Evolutionary conservation across 2,113 vertebrate species (phyloP).

Genomic region (Herpetotheres cachinnans): DNA sequence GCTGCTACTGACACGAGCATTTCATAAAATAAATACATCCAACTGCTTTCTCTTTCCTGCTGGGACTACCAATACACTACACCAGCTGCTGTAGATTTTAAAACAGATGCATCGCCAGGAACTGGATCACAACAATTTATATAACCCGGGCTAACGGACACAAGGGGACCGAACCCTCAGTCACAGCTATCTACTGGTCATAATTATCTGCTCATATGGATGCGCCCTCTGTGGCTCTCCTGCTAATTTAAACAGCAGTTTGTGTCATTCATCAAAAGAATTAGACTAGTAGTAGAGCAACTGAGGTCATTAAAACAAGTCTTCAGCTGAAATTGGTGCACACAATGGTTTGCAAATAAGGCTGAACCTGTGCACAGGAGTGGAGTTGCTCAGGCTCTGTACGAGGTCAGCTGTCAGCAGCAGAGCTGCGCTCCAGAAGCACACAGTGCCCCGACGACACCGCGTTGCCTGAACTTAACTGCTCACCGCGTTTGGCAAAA

Average conservation of each 20-base stretch:
- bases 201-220: not conserved
- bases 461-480: rapidly evolving
- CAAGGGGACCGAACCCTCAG: not conserved
- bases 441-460: rapidly evolving
- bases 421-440: not conserved
- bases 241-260: conserved; percentile 16
- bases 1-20: not conserved
- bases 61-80: not conserved
- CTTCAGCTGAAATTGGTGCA: not conserved
- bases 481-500: rapidly evolving
- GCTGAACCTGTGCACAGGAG: not conserved
- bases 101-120: not conserved
- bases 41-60: not conserved
- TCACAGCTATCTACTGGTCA: not conserved
- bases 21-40: not conserved
- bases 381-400: not conserved
- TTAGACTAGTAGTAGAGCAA: not conserved
- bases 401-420: not conserved
- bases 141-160: not conserved
- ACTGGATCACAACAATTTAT: conserved; percentile 10
- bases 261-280: not conserved
- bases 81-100: conserved; percentile 28
- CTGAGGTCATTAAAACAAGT: not conserved
- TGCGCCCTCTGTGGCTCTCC: not conserved
- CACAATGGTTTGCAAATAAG: not conserved